Evolutionary conservation across 2,888 invertebrate species (phyloP), one percentile per base, ranked within the genome.

Genomic region (Nysson spinosus): DNA sequence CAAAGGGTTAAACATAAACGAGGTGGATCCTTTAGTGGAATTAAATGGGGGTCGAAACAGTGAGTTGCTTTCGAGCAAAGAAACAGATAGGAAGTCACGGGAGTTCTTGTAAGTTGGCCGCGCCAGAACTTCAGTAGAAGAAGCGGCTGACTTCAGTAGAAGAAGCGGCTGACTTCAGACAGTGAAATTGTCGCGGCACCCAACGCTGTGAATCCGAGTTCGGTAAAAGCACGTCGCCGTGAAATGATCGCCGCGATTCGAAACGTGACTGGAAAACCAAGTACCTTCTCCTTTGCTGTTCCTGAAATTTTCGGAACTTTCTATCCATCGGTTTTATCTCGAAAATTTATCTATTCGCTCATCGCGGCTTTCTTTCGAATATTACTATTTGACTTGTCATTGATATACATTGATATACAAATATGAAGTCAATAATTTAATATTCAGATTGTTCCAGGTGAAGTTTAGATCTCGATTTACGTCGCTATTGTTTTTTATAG

Each of bases 181-280:
- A 30, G 52, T 55, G 46, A 40, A 68, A 71, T 73, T 68, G 68
- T 63, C 55, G n/a, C n/a, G n/a, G n/a, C n/a, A n/a, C 58, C 28
- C 49, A 26, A 14, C 63, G 37, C 49, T 32, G 46, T 46, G 49
- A 34, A 22, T 39, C 44, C 61, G 49, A 58, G 42, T 42, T 37
- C 19, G 51, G 39, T 56, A 70, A 50, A 69, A 57, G 64, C 73
- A 74, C 73, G 69, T 74, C 60, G 12, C 51, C 55, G 73, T 73
- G 62, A 74, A 75, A 75, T 63, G 73, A 74, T 74, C 72, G 69
- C 73, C 68, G 62, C 72, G 73, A 74, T 75, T 75, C 72, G 60
- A 40, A 57, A 77, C 78, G 78, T 78, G 77, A 77, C 66, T 56
- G 43, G 72, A 54, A 64, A 69, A 11, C 49, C 39, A 49, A 69